phyloP scores from a whole-genome alignment of 2,113 vertebrate species.

The Gasterosteus nipponicus region DNA sequence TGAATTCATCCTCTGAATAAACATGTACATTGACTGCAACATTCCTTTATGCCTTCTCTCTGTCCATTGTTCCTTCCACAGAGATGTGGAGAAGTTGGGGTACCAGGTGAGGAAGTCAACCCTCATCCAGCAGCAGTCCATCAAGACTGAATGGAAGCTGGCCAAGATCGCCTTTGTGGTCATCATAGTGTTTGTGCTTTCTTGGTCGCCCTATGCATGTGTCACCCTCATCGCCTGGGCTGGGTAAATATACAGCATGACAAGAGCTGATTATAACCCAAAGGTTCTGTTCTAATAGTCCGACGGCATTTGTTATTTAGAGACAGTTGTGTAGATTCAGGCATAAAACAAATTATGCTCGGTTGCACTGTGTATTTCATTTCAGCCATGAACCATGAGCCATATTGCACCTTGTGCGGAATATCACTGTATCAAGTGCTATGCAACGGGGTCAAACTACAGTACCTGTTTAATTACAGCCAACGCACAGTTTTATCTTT shows the following conservation, averaged over 20 bases:
- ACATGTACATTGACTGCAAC: not conserved
- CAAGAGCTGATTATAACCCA: not conserved
- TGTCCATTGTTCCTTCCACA: slow-evolving; percentile 55
- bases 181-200: slow-evolving; percentile 91
- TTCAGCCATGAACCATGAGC: slow-evolving; percentile 22
- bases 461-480: not conserved
- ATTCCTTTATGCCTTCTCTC: not conserved
- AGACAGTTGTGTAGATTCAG: not conserved
- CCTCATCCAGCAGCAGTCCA: slow-evolving; percentile 81
- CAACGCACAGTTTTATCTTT: not conserved
- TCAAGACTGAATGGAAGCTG: slow-evolving; percentile 94
- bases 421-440: not conserved
- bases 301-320: not conserved
- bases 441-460: not conserved
- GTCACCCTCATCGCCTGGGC: slow-evolving; percentile 93
- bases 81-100: slow-evolving; percentile 84
- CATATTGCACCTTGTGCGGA: slow-evolving; percentile 7
- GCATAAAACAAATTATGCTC: slow-evolving; percentile 3
- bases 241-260: slow-evolving; percentile 81
- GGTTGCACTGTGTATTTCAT: slow-evolving; percentile 16
- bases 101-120: slow-evolving; percentile 82
- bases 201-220: slow-evolving; percentile 93
- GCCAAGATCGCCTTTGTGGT: slow-evolving; percentile 92
- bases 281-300: not conserved
- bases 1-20: not conserved